phyloP scores from a whole-genome alignment of 2,797 vertebrate genomes.

The Myotis planiceps region DNA sequence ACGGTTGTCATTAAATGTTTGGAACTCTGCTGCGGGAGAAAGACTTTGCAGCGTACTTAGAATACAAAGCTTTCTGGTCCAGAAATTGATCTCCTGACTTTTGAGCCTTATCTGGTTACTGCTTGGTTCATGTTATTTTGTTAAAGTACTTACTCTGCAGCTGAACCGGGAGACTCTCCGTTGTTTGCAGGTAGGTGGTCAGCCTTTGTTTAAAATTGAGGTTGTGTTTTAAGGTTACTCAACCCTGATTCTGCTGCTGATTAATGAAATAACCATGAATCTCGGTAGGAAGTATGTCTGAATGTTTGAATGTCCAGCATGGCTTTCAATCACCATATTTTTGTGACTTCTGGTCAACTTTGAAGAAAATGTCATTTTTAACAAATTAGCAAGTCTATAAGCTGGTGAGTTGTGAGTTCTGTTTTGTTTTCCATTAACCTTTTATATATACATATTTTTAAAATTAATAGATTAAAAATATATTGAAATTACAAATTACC shows the following conservation, averaged over 20 bases:
- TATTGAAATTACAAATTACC: slow-evolving; percentile 45
- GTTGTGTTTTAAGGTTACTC: background rate
- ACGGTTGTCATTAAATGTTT: slow-evolving; percentile 48
- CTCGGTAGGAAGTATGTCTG: slow-evolving; percentile 1
- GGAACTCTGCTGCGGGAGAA: background rate
- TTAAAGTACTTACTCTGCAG: slow-evolving; percentile 23
- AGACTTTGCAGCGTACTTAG: slow-evolving; percentile 29
- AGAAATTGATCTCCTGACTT: slow-evolving; percentile 76
- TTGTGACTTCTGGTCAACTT: slow-evolving; percentile 36
- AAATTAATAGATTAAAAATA: slow-evolving; percentile 13
- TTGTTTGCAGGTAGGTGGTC: slow-evolving; percentile 72
- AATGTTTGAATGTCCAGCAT: slow-evolving; percentile 2
- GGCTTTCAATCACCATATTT: slow-evolving; percentile 4
- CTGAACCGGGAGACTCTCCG: background rate
- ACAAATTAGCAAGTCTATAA: slow-evolving; percentile 1
- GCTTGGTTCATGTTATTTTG: slow-evolving; percentile 61
- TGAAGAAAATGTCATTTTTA: slow-evolving; percentile 57
- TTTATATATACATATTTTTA: background rate
- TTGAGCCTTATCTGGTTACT: slow-evolving; percentile 62
- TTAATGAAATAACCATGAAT: slow-evolving; percentile 41
- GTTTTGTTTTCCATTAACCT: slow-evolving; percentile 27
- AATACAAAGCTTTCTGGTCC: slow-evolving; percentile 60
- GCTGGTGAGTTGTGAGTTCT: slow-evolving; percentile 40
- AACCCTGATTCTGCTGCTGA: background rate
- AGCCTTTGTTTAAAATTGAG: slow-evolving; percentile 51